Evolutionary conservation across 2,113 vertebrate genomes (phyloP).

Genomic region (Dipodomys merriami): DNA sequence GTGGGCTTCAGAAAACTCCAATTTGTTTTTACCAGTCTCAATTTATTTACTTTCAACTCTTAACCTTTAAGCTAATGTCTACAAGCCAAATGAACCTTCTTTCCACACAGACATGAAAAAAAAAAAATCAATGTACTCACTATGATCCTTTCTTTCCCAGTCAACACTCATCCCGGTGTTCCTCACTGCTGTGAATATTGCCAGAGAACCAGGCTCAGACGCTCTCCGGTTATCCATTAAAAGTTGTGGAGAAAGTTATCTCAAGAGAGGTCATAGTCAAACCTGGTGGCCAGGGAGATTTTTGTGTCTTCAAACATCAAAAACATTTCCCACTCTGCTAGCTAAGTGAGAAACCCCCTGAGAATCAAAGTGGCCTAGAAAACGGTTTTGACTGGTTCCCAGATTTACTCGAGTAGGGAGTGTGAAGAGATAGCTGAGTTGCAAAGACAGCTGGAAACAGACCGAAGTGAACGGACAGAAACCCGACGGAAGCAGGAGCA

Average conservation of each 20-base stretch:
- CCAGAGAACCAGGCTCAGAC: not conserved
- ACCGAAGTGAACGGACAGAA: too few relatives aligned
- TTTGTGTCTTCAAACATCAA: too few relatives aligned
- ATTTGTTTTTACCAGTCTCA: slow-evolving; percentile 36
- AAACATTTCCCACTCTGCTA: too few relatives aligned
- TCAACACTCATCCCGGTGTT: not conserved
- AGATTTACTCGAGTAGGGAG: too few relatives aligned
- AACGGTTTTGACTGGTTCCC: too few relatives aligned
- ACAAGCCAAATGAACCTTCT: slow-evolving; percentile 7
- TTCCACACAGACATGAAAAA: not conserved
- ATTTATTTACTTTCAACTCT: not conserved
- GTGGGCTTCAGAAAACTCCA: slow-evolving; percentile 27
- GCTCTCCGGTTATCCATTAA: not conserved
- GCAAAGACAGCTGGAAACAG: too few relatives aligned
- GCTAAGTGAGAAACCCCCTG: too few relatives aligned
- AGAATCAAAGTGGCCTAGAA: too few relatives aligned
- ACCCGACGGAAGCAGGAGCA: too few relatives aligned
- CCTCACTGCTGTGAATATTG: not conserved
- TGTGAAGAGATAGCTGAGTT: not conserved
- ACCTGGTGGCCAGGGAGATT: too few relatives aligned
- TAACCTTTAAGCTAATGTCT: not conserved
- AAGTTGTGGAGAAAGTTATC: not conserved
- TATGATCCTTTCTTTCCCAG: not conserved
- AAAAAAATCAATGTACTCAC: slow-evolving; percentile 42
- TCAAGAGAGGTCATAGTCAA: too few relatives aligned